Percentiles rank a stretch among this genome's conserved stretches.
phyloP scores from a whole-genome alignment of 2,888 invertebrate species.

The Troides aeacus region DNA sequence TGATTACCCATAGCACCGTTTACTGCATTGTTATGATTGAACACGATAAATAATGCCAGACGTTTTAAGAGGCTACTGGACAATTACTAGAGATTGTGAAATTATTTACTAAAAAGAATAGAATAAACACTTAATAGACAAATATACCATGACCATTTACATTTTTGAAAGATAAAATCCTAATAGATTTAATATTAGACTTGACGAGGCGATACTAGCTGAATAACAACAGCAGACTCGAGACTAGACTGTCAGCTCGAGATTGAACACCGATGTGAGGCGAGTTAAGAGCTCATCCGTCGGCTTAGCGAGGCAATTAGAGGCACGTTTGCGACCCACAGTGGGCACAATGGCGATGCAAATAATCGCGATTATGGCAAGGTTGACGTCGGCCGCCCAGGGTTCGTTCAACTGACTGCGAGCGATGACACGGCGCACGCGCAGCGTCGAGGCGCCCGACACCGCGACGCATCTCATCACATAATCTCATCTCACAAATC shows the following conservation, averaged over 20 bases:
- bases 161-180: background rate
- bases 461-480: constrained; percentile 38
- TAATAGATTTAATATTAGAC: background rate
- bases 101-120: background rate
- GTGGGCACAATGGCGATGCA: constrained; percentile 73
- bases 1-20: background rate
- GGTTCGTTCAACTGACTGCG: constrained; percentile 80
- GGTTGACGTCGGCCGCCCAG: constrained; percentile 74
- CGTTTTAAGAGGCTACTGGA: background rate
- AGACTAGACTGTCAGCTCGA: constrained; percentile 4
- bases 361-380: constrained; percentile 79
- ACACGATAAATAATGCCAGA: background rate
- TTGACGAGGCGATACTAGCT: constrained; percentile 1
- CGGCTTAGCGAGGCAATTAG: constrained; percentile 55
- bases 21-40: background rate
- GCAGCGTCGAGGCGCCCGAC: constrained; percentile 64
- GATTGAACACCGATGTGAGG: constrained; percentile 7
- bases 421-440: constrained; percentile 77
- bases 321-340: constrained; percentile 56
- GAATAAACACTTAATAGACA: background rate
- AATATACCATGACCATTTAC: background rate
- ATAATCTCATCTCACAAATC: constrained; percentile 29
- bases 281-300: constrained; percentile 21
- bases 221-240: background rate
- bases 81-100: background rate